These are phyloP conservation scores for Harpagoxenus sublaevis DNA, from an alignment of 2,888 invertebrate genomes.

Conservation along the genomic window DNA sequence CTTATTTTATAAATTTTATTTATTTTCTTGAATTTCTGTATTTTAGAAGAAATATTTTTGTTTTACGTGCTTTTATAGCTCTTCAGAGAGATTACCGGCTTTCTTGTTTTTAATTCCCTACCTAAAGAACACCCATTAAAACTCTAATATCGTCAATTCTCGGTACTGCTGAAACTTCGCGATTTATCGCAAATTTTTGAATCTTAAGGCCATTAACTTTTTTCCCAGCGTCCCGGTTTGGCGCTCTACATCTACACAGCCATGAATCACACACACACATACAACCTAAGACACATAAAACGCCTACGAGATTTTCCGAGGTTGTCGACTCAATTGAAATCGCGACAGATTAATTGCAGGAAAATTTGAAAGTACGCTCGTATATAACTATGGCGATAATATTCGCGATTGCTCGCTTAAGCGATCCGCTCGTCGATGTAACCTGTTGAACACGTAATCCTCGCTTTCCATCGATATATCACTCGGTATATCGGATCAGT, in stretches of 20 bases:
- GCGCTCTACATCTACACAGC: background rate
- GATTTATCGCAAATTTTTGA: slow-evolving; percentile 6
- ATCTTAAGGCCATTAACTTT: background rate
- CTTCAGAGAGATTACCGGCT: background rate
- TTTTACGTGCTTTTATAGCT: background rate
- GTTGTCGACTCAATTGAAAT: slow-evolving; percentile 1
- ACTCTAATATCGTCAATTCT: background rate
- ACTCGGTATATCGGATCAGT: slow-evolving; percentile 20
- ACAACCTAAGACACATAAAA: background rate
- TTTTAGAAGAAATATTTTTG: background rate
- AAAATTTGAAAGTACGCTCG: slow-evolving; percentile 25
- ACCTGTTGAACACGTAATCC: slow-evolving; percentile 51
- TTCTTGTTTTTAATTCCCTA: background rate
- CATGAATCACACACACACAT: background rate
- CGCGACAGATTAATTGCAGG: slow-evolving; percentile 1
- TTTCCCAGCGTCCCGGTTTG: background rate
- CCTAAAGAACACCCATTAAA: background rate
- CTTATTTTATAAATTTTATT: background rate
- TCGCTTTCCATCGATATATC: slow-evolving; percentile 36
- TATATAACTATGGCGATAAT: background rate
- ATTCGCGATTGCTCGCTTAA: slow-evolving; percentile 14
- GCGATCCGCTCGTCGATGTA: slow-evolving; percentile 24
- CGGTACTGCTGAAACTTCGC: background rate
- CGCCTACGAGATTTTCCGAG: background rate
- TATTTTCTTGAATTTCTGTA: background rate